Evolutionary conservation across 1,140 invertebrate genomes (phyloP).

Genomic region (Oncopodura yosiiana): DNA sequence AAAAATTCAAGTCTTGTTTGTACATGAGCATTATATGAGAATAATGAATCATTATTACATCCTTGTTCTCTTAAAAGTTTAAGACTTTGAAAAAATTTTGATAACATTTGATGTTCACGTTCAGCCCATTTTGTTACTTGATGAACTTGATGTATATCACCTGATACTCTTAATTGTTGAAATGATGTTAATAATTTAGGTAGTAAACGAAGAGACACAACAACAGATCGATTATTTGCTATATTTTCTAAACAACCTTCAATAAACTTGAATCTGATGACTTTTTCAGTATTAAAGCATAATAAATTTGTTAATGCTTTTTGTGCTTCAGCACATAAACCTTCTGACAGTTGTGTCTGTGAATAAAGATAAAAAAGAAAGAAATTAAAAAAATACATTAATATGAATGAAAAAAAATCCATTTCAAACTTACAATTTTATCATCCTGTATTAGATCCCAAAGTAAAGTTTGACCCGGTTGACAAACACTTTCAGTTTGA

Average conservation of each 20-base stretch:
- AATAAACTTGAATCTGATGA: slow-evolving; percentile 86
- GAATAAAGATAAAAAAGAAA: not conserved
- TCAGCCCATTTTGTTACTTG: slow-evolving; percentile 80
- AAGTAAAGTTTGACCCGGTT: slow-evolving; percentile 77
- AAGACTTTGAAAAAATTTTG: slow-evolving; percentile 77
- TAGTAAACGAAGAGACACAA: slow-evolving; percentile 73
- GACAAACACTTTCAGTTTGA: slow-evolving; percentile 63
- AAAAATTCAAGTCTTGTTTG: slow-evolving; percentile 83
- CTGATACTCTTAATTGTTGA: slow-evolving; percentile 59
- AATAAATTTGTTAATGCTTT: slow-evolving; percentile 78
- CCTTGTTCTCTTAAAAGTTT: slow-evolving; percentile 40
- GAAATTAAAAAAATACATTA: not conserved
- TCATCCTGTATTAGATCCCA: slow-evolving; percentile 92
- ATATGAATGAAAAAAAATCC: slow-evolving; percentile 6
- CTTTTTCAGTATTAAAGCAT: slow-evolving; percentile 76
- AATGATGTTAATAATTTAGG: slow-evolving; percentile 86
- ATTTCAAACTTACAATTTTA: slow-evolving; percentile 53
- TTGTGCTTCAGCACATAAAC: slow-evolving; percentile 77
- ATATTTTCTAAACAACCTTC: slow-evolving; percentile 86
- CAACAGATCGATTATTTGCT: slow-evolving; percentile 75
- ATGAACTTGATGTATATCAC: slow-evolving; percentile 50
- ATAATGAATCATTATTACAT: slow-evolving; percentile 49
- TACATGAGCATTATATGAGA: slow-evolving; percentile 74
- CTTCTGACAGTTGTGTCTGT: slow-evolving; percentile 70
- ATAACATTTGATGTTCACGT: slow-evolving; percentile 79